phyloP scores from a whole-genome alignment of 2,888 invertebrate genomes.

The Leptopterna dolabrata region DNA sequence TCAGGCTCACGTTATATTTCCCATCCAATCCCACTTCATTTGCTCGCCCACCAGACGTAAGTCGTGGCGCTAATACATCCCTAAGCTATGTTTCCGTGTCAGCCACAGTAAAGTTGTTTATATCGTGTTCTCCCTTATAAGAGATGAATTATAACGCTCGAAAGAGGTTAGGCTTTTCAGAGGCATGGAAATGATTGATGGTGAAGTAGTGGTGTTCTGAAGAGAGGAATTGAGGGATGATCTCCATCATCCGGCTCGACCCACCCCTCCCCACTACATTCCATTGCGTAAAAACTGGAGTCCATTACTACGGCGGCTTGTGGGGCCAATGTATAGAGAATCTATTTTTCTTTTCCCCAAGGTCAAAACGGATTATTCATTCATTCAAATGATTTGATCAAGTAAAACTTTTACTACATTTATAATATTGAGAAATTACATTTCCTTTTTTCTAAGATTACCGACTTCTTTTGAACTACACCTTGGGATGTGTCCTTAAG shows the following conservation, averaged over 20 bases:
- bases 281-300: conserved; percentile 21
- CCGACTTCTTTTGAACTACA: too few species aligned
- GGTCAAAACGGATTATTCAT: neutral
- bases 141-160: conserved; percentile 11
- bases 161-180: conserved; percentile 10
- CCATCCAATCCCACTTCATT: too few species aligned
- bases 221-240: conserved; percentile 20
- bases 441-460: too few species aligned
- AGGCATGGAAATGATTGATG: conserved; percentile 25
- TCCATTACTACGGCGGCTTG: neutral
- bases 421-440: too few species aligned
- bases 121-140: conserved; percentile 5
- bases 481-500: too few species aligned
- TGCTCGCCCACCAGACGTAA: too few species aligned
- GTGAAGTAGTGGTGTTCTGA: conserved; percentile 9
- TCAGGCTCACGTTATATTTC: too few species aligned
- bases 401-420: neutral
- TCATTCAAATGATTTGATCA: neutral
- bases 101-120: conserved; percentile 3
- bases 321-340: neutral
- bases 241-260: conserved; percentile 14
- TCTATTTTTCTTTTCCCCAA: neutral
- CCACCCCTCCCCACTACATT: neutral
- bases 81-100: neutral
- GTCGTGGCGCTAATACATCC: neutral